Base-by-base conservation (phyloP, 2,888 invertebrate species). In the Perithous albicinctus region DNA sequence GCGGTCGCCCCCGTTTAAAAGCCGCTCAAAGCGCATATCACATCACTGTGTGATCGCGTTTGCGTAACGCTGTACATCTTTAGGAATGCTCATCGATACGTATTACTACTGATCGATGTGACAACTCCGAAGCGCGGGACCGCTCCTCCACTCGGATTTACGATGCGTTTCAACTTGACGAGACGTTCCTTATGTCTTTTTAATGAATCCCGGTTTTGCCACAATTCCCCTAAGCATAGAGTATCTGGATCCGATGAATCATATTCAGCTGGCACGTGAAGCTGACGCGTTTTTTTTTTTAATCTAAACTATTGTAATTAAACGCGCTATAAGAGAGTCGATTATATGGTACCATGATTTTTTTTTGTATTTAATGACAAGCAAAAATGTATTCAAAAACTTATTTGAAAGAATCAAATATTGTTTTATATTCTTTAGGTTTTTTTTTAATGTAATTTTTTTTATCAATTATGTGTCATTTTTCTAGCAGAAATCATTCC, bases 41-140 rank as follows among this genome's bases (percentile, higher is more conserved):
- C 61, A 63, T 0, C 61, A n/a, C n/a, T n/a, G n/a, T n/a, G 43
- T 26, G 23, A 12, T 59, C 66, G 66, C 64, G 64, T 54, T 66
- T 64, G 63, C 43, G 41, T 61, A 61, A 76, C 63, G 23, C 23
- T 15, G 41, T 38, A 41, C 18, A 6, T 7, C 48, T 7, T 20
- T 20, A 3, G 48, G 48, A 20, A 20, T 8, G 15, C n/a, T 43
- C 15, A 12, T 54, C n/a, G 26, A 54, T 54, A 54, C 26, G 26
- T 54, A 26, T 26, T 56, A 29, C 10, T 15, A 15, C 18, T 59
- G 32, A 59, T 59, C 35, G 59, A 61, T 18, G 59, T 18, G 35
- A 61, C 59, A 20, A 26, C 32, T 61, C 35, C 35, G 59, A 18
- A 18, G 12, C 12, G 10, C n/a, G 20, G 4, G 0, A 51, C 51